Conservation (phyloP, 2,888 invertebrate genomes). For the Pristionchus fissidentatus region DNA sequence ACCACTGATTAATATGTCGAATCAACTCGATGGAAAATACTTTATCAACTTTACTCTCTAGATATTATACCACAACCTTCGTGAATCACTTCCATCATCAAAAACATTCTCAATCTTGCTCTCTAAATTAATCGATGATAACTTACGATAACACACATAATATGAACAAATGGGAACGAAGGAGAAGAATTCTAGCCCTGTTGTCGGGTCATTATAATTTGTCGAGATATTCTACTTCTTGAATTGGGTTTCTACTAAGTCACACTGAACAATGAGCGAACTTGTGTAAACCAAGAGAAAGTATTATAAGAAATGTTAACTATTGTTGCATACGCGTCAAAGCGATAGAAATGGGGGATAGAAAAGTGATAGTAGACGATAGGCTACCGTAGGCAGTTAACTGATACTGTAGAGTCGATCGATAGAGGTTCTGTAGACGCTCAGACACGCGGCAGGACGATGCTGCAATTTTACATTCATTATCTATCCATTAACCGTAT, state of each 20-base stretch:
- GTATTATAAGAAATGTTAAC: neutral
- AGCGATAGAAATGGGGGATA: slow-evolving; percentile 1
- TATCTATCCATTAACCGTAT: neutral
- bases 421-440: neutral
- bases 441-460: slow-evolving; percentile 28
- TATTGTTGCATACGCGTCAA: neutral
- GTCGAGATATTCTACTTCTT: neutral
- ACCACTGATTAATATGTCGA: too few species aligned
- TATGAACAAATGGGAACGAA: too few species aligned
- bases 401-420: neutral
- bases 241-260: neutral
- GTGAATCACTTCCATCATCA: too few species aligned
- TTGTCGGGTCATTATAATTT: neutral
- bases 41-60: too few species aligned
- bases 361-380: neutral
- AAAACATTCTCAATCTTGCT: too few species aligned
- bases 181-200: too few species aligned
- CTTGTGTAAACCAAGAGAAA: neutral
- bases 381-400: too few species aligned
- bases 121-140: too few species aligned
- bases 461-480: neutral
- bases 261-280: neutral
- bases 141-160: too few species aligned
- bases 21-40: too few species aligned
- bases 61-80: too few species aligned